Percentiles rank a stretch among this genome's conserved stretches.
phyloP scores from a whole-genome alignment of 2,113 vertebrate genomes.

The Barnardius zonarius region DNA sequence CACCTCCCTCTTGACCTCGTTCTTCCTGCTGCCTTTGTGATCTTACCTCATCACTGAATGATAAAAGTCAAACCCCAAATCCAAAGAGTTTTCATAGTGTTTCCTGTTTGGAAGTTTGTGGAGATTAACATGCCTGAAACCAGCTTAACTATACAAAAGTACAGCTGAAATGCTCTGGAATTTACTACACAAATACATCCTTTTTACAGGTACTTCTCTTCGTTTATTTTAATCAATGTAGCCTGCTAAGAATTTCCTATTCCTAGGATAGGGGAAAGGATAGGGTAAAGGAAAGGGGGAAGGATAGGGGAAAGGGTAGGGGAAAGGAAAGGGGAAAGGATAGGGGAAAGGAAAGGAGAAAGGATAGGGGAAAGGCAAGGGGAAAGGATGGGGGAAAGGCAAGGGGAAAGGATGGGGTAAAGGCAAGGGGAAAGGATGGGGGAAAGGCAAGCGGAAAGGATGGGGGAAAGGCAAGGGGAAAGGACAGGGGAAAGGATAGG shows the following conservation, averaged over 20 bases:
- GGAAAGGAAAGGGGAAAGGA: too few species aligned
- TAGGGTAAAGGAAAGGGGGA: too few species aligned
- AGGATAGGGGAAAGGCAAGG: too few species aligned
- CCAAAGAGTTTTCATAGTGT: background rate
- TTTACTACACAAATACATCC: background rate
- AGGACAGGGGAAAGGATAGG: too few species aligned
- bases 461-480: too few species aligned
- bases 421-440: too few species aligned
- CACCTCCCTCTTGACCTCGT: background rate
- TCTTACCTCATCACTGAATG: background rate
- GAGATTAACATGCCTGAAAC: background rate
- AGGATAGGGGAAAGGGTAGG: too few species aligned
- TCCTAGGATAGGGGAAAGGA: background rate
- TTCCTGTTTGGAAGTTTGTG: background rate
- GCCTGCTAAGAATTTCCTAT: background rate
- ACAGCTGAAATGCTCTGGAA: background rate
- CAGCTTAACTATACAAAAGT: background rate
- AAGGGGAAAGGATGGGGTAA: too few species aligned
- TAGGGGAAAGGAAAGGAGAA: too few species aligned
- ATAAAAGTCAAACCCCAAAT: background rate
- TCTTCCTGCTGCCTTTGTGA: background rate
- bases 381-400: too few species aligned
- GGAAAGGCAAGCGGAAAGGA: too few species aligned
- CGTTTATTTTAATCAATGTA: background rate
- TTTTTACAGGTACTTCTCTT: background rate